Conservation (phyloP, 1,140 invertebrate genomes). For the Catajapyx aquilonaris region DNA sequence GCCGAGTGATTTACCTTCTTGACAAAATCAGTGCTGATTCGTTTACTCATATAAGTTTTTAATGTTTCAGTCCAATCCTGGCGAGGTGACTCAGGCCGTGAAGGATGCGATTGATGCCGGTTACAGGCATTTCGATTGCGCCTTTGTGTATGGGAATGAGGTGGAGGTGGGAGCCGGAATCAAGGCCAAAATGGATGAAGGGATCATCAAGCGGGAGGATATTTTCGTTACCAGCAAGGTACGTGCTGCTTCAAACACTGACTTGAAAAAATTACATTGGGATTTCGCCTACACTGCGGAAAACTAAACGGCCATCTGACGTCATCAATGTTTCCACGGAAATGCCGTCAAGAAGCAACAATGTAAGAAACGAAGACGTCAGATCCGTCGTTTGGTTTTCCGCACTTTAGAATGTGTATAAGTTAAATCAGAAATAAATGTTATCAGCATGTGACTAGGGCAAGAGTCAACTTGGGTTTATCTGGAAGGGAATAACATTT, state of each 20-base stretch:
- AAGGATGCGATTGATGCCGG: conserved; percentile 51
- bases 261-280: too few relatives aligned
- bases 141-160: conserved; percentile 63
- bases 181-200: conserved; percentile 42
- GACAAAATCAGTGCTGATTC: too few relatives aligned
- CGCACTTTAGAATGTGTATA: too few relatives aligned
- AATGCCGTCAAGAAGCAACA: background rate
- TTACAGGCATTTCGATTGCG: conserved; percentile 67
- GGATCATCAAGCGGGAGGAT: conserved; percentile 42
- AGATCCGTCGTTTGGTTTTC: background rate
- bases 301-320: too few relatives aligned
- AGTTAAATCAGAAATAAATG: too few relatives aligned
- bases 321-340: too few relatives aligned
- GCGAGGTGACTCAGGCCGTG: conserved; percentile 48
- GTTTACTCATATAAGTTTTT: background rate
- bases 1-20: too few relatives aligned
- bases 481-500: too few relatives aligned
- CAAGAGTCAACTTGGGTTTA: too few relatives aligned
- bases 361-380: too few relatives aligned
- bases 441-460: too few relatives aligned
- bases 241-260: conserved; percentile 49
- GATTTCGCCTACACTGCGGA: too few relatives aligned
- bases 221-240: conserved; percentile 21
- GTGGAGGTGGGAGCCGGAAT: conserved; percentile 59
- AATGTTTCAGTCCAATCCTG: conserved; percentile 39